A percentile compares a stretch with the other conserved stretches of the same genome.
These are phyloP conservation scores for Pyrgilauda ruficollis DNA, from an alignment of 2,113 vertebrate species.

Conservation along the genomic window DNA sequence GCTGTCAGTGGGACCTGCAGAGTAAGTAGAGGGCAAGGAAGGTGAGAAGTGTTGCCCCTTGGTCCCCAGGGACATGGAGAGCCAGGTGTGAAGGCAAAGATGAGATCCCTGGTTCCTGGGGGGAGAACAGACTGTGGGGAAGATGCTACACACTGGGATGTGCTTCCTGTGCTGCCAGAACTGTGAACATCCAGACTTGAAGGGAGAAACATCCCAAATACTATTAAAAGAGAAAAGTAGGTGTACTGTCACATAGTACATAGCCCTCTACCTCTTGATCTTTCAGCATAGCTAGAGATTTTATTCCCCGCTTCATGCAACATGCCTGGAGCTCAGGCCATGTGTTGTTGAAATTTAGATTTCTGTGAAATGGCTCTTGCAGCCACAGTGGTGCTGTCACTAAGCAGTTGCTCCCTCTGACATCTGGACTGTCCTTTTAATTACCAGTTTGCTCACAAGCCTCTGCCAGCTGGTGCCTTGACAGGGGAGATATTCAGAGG, in stretches of 20 bases:
- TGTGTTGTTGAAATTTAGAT: not conserved
- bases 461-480: not conserved
- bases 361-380: not conserved
- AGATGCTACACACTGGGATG: not conserved
- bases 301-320: not conserved
- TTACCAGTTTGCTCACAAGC: not conserved
- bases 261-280: not conserved
- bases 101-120: not conserved
- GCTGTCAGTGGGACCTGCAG: not conserved
- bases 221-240: not conserved
- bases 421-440: not conserved
- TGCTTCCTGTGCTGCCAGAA: not conserved
- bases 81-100: accelerated
- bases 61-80: not conserved
- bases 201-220: not conserved
- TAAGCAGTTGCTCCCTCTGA: not conserved
- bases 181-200: not conserved
- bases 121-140: accelerated
- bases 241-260: not conserved
- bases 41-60: accelerated
- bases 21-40: not conserved
- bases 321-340: not conserved
- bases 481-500: not conserved
- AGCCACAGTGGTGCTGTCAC: not conserved
- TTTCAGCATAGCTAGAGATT: not conserved